Conservation (phyloP, 37 sponge, comb jelly and placozoan genomes). For the Cladorhizidae sp. region DNA sequence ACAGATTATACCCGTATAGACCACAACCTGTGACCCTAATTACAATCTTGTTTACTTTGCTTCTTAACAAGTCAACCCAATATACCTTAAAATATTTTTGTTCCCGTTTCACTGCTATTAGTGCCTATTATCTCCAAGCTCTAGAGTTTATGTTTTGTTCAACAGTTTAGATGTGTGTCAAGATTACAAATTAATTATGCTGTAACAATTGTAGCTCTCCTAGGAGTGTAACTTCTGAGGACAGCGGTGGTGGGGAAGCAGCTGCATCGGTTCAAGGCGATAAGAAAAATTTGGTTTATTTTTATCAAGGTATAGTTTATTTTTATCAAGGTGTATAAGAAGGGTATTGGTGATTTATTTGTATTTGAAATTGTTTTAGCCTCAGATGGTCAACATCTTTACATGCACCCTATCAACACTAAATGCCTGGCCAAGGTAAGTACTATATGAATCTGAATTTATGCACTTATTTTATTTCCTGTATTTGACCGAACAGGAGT, state of each 20-base stretch:
- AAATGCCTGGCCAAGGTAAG: slow-evolving; percentile 70
- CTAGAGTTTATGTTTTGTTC: too few species aligned
- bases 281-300: not conserved
- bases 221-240: not conserved
- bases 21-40: too few species aligned
- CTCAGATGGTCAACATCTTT: slow-evolving; percentile 90
- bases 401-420: slow-evolving; percentile 84
- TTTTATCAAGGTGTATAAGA: not conserved
- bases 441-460: not conserved
- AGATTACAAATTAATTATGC: not conserved
- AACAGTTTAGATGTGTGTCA: too few species aligned
- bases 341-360: not conserved
- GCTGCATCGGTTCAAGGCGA: not conserved
- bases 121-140: too few species aligned
- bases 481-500: slow-evolving; percentile 46
- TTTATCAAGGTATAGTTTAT: slow-evolving; percentile 3
- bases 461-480: not conserved
- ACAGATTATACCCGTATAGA: too few species aligned
- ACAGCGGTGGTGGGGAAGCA: not conserved
- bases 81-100: too few species aligned
- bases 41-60: too few species aligned
- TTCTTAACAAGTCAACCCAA: too few species aligned
- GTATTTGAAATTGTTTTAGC: slow-evolving; percentile 30
- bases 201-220: not conserved
- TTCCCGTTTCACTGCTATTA: too few species aligned